These are phyloP conservation scores for Sthenelais limicola DNA, from an alignment of 2,888 invertebrate species.

Conservation along the genomic window DNA sequence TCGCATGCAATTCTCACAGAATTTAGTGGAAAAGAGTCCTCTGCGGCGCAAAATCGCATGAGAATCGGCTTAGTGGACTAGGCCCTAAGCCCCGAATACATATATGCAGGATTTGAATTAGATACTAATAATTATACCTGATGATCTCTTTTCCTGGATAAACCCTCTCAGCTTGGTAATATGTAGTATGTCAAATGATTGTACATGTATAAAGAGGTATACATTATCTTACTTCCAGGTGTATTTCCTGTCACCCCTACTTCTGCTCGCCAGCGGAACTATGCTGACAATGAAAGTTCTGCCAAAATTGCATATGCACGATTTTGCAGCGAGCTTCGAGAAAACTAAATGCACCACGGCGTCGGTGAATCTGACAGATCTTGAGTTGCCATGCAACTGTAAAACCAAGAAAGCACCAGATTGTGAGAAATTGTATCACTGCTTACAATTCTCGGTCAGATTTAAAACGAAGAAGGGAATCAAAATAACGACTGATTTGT, in stretches of 20 bases:
- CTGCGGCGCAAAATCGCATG: too few relatives aligned
- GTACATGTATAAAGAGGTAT: too few relatives aligned
- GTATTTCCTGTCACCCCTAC: conserved; percentile 1
- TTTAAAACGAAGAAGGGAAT: neutral
- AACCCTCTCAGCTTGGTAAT: too few relatives aligned
- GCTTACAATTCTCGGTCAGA: conserved; percentile 8
- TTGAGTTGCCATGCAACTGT: conserved; percentile 8
- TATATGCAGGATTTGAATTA: too few relatives aligned
- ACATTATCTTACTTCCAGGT: too few relatives aligned
- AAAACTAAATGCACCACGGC: neutral
- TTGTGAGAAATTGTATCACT: conserved; percentile 5
- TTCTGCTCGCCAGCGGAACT: conserved; percentile 1
- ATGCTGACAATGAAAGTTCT: conserved; percentile 10
- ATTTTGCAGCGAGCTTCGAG: conserved; percentile 7
- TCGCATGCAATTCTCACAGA: too few relatives aligned
- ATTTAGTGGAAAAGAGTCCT: too few relatives aligned
- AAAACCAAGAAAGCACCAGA: neutral
- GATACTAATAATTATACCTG: too few relatives aligned
- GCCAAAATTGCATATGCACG: conserved; percentile 4
- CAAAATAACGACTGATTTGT: conserved; percentile 12
- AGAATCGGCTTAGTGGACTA: too few relatives aligned
- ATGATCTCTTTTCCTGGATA: too few relatives aligned
- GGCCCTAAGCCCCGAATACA: too few relatives aligned
- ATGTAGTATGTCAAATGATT: too few relatives aligned
- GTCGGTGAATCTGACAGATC: conserved; percentile 4